Evolutionary conservation across 1,140 invertebrate species (phyloP).

Genomic region (Ceratosolen fusciceps): DNA sequence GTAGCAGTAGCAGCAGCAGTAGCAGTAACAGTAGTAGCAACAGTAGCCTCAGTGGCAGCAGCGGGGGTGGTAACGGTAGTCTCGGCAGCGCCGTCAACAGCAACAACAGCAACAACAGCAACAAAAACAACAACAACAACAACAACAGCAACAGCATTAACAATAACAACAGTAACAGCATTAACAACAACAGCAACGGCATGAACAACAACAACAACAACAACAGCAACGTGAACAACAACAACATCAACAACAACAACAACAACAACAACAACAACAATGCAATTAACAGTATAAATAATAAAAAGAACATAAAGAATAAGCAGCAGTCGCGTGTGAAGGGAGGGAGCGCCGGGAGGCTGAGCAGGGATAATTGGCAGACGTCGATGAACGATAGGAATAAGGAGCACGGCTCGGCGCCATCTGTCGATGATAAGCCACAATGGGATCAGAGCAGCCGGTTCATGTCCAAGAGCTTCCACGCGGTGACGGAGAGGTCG

Average conservation of each 20-base stretch:
- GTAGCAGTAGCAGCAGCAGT: constrained; percentile 68
- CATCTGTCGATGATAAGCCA: not conserved
- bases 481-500: constrained; percentile 53
- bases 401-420: constrained; percentile 49
- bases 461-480: constrained; percentile 49
- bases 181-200: too few relatives aligned
- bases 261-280: not conserved
- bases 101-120: too few relatives aligned
- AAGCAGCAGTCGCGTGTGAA: not conserved
- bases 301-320: constrained; percentile 26
- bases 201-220: too few relatives aligned
- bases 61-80: not conserved
- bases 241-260: too few relatives aligned
- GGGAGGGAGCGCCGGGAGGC: constrained; percentile 33
- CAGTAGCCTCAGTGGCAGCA: constrained; percentile 28
- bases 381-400: constrained; percentile 63
- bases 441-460: constrained; percentile 22
- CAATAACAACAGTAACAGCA: too few relatives aligned
- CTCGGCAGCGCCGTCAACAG: not conserved
- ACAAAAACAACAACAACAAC: too few relatives aligned
- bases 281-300: not conserved
- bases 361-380: constrained; percentile 62
- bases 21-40: constrained; percentile 56
- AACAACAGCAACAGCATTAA: too few relatives aligned
- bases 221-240: too few relatives aligned